These are phyloP conservation scores for Apamea anceps DNA, from an alignment of 2,888 invertebrate genomes.

Conservation along the genomic window DNA sequence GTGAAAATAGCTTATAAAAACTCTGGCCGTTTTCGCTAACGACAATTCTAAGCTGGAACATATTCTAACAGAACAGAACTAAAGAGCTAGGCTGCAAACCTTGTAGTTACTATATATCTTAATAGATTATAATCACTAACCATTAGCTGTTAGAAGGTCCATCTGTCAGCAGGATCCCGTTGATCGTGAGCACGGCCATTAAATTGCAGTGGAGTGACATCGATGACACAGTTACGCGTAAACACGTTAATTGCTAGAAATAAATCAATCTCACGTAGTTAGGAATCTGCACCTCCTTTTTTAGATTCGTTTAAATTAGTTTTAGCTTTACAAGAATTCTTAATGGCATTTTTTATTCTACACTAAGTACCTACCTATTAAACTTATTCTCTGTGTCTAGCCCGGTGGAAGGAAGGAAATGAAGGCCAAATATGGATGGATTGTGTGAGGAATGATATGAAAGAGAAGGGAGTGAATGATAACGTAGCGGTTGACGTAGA, in stretches of 20 bases:
- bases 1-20: neutral
- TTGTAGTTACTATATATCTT: slow-evolving; percentile 27
- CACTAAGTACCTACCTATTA: neutral
- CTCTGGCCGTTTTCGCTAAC: neutral
- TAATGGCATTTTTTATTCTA: neutral
- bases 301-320: slow-evolving; percentile 8
- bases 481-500: neutral
- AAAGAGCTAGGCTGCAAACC: neutral
- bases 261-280: slow-evolving; percentile 37
- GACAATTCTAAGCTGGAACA: neutral
- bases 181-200: slow-evolving; percentile 41
- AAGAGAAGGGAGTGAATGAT: neutral
- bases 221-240: slow-evolving; percentile 52
- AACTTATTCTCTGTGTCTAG: neutral
- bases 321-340: neutral
- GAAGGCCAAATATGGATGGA: neutral
- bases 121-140: slow-evolving; percentile 47
- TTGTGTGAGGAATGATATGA: neutral
- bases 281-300: slow-evolving; percentile 6
- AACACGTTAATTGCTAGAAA: slow-evolving; percentile 44
- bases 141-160: slow-evolving; percentile 43
- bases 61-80: neutral
- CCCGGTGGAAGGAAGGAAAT: neutral
- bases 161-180: slow-evolving; percentile 50
- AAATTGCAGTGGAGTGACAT: slow-evolving; percentile 36